phyloP scores from a whole-genome alignment of 2,113 vertebrate genomes.

The Pelodiscus sinensis region DNA sequence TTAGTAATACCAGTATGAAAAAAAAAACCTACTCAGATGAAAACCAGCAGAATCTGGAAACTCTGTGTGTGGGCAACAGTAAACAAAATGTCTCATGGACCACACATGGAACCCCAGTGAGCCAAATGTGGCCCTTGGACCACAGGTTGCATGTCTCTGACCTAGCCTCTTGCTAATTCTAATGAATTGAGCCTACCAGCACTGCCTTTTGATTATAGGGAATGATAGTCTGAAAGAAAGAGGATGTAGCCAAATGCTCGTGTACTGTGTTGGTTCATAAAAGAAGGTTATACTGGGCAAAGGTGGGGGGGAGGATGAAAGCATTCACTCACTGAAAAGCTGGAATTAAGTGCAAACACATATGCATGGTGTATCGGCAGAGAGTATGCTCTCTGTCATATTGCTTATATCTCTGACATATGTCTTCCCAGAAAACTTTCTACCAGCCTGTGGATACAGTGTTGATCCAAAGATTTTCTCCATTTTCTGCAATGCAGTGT shows the following conservation, averaged over 20 bases:
- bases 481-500: neutral
- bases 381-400: neutral
- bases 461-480: neutral
- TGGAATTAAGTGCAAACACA: neutral
- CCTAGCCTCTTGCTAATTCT: neutral
- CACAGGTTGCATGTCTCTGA: too few relatives aligned
- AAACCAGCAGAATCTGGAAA: too few relatives aligned
- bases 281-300: neutral
- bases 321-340: neutral
- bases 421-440: neutral
- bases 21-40: too few relatives aligned
- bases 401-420: constrained; percentile 11
- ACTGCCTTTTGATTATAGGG: neutral
- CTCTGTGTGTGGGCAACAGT: too few relatives aligned
- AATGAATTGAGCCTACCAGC: neutral
- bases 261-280: neutral
- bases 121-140: too few relatives aligned
- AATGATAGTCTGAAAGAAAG: neutral
- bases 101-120: too few relatives aligned
- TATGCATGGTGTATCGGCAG: neutral
- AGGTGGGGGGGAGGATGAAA: neutral
- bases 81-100: too few relatives aligned
- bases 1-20: too few relatives aligned
- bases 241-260: neutral
- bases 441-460: neutral